phyloP scores from a whole-genome alignment of 2,888 invertebrate species.

The Halocaridina rubra region DNA sequence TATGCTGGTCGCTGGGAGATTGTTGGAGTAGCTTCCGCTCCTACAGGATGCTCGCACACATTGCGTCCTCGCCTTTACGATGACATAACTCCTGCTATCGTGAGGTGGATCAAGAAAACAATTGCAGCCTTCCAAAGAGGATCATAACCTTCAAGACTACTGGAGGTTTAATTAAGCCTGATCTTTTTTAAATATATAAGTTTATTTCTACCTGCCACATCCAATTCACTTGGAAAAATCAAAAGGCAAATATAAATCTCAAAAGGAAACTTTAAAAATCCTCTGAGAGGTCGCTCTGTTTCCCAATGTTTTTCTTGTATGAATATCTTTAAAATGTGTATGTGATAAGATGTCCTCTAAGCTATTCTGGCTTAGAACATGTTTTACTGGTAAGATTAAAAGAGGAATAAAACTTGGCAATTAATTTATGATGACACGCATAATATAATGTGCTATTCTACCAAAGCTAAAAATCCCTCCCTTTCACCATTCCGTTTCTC shows the following conservation, averaged over 20 bases:
- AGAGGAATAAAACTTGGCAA: no score
- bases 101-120: conserved; percentile 62
- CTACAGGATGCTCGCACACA: conserved; percentile 52
- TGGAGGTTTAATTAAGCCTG: no score
- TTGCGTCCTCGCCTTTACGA: conserved; percentile 60
- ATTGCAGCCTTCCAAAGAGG: conserved; percentile 58
- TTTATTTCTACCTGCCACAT: not conserved
- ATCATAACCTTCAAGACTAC: conserved; percentile 55
- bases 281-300: not conserved
- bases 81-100: conserved; percentile 56
- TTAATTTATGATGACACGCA: not conserved
- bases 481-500: no score
- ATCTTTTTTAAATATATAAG: no score
- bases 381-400: no score
- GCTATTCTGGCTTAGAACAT: no score
- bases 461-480: no score
- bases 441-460: not conserved
- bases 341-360: not conserved
- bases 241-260: not conserved
- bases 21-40: conserved; percentile 57
- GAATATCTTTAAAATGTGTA: not conserved
- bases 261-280: not conserved
- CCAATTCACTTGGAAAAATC: not conserved
- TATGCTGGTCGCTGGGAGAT: conserved; percentile 63
- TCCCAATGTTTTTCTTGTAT: not conserved